Conservation (phyloP, 2,797 vertebrate species). For the Rhinogobio ventralis region DNA sequence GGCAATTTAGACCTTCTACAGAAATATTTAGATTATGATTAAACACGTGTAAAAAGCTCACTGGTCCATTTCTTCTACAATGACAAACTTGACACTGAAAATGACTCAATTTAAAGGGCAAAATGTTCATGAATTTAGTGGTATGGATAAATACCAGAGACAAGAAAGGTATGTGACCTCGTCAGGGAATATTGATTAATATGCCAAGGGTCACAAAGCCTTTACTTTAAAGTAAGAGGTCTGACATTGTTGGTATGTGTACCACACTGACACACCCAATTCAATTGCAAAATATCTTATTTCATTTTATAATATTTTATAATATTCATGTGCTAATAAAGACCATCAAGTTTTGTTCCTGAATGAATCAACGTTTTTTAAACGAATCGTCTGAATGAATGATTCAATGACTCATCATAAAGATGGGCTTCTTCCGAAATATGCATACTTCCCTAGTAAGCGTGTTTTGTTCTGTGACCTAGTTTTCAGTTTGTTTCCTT, state of each 20-base stretch:
- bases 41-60: conserved; percentile 44
- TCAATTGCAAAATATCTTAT: not conserved
- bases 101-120: conserved; percentile 48
- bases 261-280: not conserved
- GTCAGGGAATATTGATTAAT: not conserved
- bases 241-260: not conserved
- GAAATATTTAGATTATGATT: conserved; percentile 58
- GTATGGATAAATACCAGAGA: not conserved
- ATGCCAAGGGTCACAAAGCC: not conserved
- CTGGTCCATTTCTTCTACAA: conserved; percentile 49
- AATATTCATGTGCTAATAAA: not conserved
- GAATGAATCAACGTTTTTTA: not conserved
- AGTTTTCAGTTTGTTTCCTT: too few species aligned
- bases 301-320: not conserved
- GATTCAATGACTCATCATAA: not conserved
- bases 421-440: not conserved
- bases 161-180: conserved; percentile 14
- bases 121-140: conserved; percentile 18
- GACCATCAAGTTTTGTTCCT: not conserved
- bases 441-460: not conserved
- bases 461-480: too few species aligned
- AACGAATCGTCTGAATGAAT: not conserved
- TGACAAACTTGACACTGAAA: conserved; percentile 41
- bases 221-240: not conserved
- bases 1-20: conserved; percentile 32